Evolutionary conservation across 1,140 invertebrate species (phyloP).

Genomic region (Brachionus calyciflorus): DNA sequence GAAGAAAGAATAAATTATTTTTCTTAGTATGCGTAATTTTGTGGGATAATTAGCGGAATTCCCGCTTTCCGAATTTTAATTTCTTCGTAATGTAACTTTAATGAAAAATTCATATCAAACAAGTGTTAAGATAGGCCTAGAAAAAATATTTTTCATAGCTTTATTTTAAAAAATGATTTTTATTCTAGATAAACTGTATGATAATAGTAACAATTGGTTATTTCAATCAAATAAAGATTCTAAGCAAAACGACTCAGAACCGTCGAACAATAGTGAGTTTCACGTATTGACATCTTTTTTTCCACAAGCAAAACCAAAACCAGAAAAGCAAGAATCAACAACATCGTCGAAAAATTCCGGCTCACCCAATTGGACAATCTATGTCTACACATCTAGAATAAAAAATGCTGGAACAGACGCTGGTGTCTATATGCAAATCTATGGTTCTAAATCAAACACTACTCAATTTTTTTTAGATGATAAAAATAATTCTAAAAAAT

Average conservation of each 20-base stretch:
- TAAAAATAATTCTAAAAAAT: constrained; percentile 48
- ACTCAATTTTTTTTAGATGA: constrained; percentile 55
- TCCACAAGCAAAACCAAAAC: background rate
- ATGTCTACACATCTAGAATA: constrained; percentile 55
- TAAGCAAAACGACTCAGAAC: background rate
- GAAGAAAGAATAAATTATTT: too few relatives aligned
- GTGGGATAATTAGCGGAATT: too few relatives aligned
- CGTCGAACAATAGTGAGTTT: constrained; percentile 18
- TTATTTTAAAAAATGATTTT: background rate
- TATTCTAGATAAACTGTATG: background rate
- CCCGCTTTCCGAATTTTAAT: too few relatives aligned
- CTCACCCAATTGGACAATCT: constrained; percentile 54
- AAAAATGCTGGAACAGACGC: constrained; percentile 57
- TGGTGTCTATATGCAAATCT: constrained; percentile 55
- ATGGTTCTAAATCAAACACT: constrained; percentile 58
- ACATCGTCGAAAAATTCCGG: background rate
- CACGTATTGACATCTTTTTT: constrained; percentile 32
- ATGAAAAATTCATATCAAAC: too few relatives aligned
- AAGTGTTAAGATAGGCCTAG: too few relatives aligned
- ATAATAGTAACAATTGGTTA: background rate
- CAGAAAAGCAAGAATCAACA: background rate
- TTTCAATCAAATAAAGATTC: constrained; percentile 1
- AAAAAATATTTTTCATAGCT: background rate
- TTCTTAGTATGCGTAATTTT: too few relatives aligned
- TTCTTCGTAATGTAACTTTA: too few relatives aligned